phyloP scores from a whole-genome alignment of 1,140 invertebrate species.

The Campoletis sonorensis region DNA sequence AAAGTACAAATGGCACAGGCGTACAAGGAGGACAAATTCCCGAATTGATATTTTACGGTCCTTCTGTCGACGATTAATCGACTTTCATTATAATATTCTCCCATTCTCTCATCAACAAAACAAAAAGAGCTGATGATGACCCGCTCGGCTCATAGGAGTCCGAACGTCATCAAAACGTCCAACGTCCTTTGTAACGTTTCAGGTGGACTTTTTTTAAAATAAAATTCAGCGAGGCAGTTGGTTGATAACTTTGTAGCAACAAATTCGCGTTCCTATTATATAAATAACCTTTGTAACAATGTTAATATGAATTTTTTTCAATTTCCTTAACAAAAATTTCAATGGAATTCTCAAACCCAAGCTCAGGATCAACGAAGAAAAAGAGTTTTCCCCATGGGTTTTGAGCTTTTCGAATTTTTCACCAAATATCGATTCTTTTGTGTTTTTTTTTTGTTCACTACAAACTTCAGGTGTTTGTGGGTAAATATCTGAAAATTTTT shows the following conservation, averaged over 20 bases:
- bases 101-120: neutral
- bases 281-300: too few relatives aligned
- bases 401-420: too few relatives aligned
- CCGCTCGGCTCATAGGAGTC: neutral
- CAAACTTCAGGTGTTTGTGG: too few relatives aligned
- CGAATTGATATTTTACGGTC: constrained; percentile 94
- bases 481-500: too few relatives aligned
- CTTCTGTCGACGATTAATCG: constrained; percentile 79
- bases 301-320: too few relatives aligned
- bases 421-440: too few relatives aligned
- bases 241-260: constrained; percentile 15
- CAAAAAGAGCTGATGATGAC: too few relatives aligned
- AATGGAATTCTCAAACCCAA: too few relatives aligned
- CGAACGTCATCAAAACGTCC: neutral
- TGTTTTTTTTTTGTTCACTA: too few relatives aligned
- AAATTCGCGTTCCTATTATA: neutral
- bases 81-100: neutral
- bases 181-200: neutral
- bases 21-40: constrained; percentile 97
- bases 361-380: too few relatives aligned
- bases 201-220: neutral
- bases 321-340: too few relatives aligned
- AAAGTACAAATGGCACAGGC: constrained; percentile 95
- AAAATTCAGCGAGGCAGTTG: neutral
- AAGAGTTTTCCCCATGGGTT: too few relatives aligned